A percentile compares a stretch with the other conserved stretches of the same genome.
phyloP scores from a whole-genome alignment of 2,797 vertebrate genomes.

The Bryconaethiops microstoma region DNA sequence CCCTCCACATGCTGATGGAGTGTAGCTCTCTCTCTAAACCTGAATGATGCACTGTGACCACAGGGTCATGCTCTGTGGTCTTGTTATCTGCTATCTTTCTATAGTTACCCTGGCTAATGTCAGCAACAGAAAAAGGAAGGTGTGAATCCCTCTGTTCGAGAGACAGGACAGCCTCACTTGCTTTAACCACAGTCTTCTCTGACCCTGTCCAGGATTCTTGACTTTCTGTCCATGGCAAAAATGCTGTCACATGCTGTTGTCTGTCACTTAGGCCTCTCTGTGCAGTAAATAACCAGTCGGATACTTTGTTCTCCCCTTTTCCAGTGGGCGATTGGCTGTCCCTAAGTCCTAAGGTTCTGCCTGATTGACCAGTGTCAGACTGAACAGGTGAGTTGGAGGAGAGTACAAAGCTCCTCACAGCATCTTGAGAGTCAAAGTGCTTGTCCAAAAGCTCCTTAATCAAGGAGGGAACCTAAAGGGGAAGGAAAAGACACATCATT shows the following conservation, averaged over 20 bases:
- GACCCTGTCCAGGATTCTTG: conserved; percentile 23
- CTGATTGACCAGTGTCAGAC: conserved; percentile 44
- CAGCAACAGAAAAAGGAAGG: conserved; percentile 63
- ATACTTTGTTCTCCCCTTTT: conserved; percentile 56
- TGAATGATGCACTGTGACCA: conserved; percentile 15
- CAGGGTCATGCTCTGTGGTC: conserved; percentile 49
- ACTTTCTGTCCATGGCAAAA: conserved; percentile 70
- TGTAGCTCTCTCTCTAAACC: conserved; percentile 27
- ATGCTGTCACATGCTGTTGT: conserved; percentile 67
- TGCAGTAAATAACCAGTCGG: conserved; percentile 56
- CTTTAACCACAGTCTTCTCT: conserved; percentile 45
- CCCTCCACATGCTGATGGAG: conserved; percentile 46
- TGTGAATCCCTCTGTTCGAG: conserved; percentile 45
- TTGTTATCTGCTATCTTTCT: conserved; percentile 65
- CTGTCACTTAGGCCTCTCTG: conserved; percentile 56
- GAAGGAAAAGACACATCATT: neutral
- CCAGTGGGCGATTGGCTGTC: conserved; percentile 40
- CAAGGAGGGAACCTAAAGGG: conserved; percentile 70
- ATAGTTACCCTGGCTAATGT: conserved; percentile 66
- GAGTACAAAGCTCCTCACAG: conserved; percentile 60
- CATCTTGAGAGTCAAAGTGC: conserved; percentile 70
- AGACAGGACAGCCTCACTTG: neutral
- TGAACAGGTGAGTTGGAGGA: conserved; percentile 41
- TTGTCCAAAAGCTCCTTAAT: conserved; percentile 75
- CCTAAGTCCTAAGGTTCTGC: conserved; percentile 26